Base-by-base conservation (phyloP, 2,113 vertebrate species). In the Marmota monax region DNA sequence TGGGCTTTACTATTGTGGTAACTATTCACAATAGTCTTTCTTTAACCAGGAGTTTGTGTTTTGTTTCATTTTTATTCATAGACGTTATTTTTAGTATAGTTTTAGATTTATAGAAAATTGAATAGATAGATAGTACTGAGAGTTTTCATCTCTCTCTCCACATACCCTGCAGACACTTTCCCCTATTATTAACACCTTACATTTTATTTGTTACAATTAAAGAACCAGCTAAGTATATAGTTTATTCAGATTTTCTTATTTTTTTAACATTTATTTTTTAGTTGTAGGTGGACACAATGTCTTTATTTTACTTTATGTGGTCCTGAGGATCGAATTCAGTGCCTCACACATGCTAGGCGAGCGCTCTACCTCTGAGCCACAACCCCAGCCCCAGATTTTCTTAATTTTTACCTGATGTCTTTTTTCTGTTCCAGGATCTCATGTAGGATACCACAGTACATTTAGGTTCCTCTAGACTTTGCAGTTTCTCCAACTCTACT, bases 31-130 rank as follows among this genome's bases (percentile, higher is more conserved):
- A 7, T 74, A 78, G 37, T 67, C 67, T 95, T 74, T 89, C 3
- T 1, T 56, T 97, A 80, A 79, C 70, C 5, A 73, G 37, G 48
- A 84, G 53, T 70, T 78, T 92, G 78, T 89, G 51, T 56, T 67
- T 84, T 84, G 14, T 27, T 87, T 93, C 83, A 13, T 79, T 77
- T 90, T 95, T 74, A 80, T 92, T 72, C 82, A 18, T 63, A 93
- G 58, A 88, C 17, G 70, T 84, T 74, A 22, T 51, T 89, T 90
- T 94, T 88, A 82, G 4, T 51, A 34, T 95, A 89, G 27, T 45
- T 95, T 95, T 96, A 86, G 42, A 29, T 51, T 65, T 76, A n/a
- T 4, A 77, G 72, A 94, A 94, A 78, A 73, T 72, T 84, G 70
- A 80, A 27, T 37, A 87, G 84, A 27, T 37, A 87, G 11, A 32